Evolutionary conservation across 2,113 vertebrate genomes (phyloP).

Genomic region (Neomonachus schauinslandi): DNA sequence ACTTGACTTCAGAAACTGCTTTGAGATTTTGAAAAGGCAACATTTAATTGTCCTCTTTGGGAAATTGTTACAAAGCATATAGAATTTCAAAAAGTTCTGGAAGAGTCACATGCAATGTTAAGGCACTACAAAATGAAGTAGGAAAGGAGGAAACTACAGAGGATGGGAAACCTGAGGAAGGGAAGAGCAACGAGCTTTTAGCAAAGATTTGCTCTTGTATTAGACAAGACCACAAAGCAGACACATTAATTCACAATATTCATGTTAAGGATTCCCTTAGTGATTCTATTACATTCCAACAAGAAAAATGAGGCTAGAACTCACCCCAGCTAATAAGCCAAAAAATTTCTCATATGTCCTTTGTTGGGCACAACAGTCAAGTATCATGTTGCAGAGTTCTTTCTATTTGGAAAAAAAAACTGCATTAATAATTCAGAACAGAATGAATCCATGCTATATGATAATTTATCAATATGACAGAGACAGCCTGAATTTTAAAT

Average conservation of each 20-base stretch:
- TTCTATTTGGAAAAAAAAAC: constrained; percentile 89
- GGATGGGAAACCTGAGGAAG: not conserved
- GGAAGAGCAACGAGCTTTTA: not conserved
- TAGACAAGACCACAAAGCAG: not conserved
- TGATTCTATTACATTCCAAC: constrained; percentile 49
- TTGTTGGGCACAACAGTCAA: constrained; percentile 99
- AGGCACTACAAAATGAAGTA: not conserved
- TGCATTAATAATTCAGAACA: constrained; percentile 63
- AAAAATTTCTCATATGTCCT: constrained; percentile 99
- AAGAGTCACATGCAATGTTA: not conserved
- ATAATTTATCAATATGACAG: not conserved
- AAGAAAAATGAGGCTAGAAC: constrained; percentile 73
- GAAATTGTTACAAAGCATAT: constrained; percentile 9
- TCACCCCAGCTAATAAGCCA: constrained; percentile 97
- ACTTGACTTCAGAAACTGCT: not conserved
- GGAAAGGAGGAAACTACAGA: not conserved
- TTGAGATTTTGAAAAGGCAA: constrained; percentile 37
- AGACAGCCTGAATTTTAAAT: not conserved
- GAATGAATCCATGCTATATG: constrained; percentile 59
- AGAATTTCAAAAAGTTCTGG: constrained; percentile 37
- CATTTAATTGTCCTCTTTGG: constrained; percentile 13
- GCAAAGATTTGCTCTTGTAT: not conserved
- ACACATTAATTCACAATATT: constrained; percentile 39
- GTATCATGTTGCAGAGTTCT: constrained; percentile 99
- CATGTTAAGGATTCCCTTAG: not conserved